Base-by-base conservation (phyloP, 1,140 invertebrate species). In the Lordiphosa collinella region DNA sequence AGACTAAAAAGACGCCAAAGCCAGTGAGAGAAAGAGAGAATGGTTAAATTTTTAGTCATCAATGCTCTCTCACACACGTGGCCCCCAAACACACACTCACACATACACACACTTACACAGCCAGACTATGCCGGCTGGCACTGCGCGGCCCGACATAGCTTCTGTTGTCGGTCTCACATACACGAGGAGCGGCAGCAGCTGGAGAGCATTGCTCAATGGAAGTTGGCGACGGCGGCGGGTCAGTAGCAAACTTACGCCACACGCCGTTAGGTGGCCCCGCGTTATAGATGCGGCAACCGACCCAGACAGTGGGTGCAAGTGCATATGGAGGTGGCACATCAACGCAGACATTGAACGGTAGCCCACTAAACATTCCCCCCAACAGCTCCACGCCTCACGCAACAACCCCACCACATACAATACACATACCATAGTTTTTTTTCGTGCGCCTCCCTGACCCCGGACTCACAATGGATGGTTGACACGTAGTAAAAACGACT, bases 241-340 rank as follows among this genome's bases (percentile, higher is more conserved):
- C 71, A 82, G 76, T 82, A 72, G 61, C 64, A 70, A 82, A 82
- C 66, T 58, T 82, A 71, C 66, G 75, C 71, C 76, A 82, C 76
- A 79, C 72, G 76, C 76, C 76, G 78, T 57, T 75, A 76, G 76
- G 78, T 80, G 78, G 78, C 78, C 31, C 55, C 74, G 56, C 65
- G 46, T 55, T 41, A 67, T 84, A 55, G 73, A 59, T 82, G 76
- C 76, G 76, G 71, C 76, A 71, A 46, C 58, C 53, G 44, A 46
- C 52, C 60, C 56, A 68, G 48, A 70, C 64, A 41, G 46, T 50
- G 56, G 53, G 70, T 57, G 63, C 60, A 31, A 12, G 32, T 67
- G 25, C 53, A 48, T 38, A 32, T 56, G 31, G 14, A 41, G 54
- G 36, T 69, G 67, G 48, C 35, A 54, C 48, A 40, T 38, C 40